Base-by-base conservation (phyloP, 2,888 invertebrate species). In the Eupithecia dodoneata region DNA sequence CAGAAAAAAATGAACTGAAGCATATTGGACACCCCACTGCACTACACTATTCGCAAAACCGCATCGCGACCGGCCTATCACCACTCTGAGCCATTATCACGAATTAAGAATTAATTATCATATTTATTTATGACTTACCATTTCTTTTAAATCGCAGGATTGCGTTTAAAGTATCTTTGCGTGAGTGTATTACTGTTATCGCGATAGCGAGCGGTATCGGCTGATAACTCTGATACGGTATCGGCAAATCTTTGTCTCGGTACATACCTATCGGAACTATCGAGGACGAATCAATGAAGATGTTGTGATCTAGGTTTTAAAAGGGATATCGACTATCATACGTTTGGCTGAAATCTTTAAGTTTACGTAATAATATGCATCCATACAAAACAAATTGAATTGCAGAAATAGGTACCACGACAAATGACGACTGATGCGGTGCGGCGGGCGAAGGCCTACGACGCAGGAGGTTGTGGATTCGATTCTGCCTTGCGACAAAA, bases 91-190 rank as follows among this genome's bases (percentile, higher is more conserved):
- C 76, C 74, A 49, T 52, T 75, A 75, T 76, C 63, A 55, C 73
- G 79, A 77, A 78, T 79, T 72, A 78, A 66, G 70, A 79, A 76
- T 73, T 72, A 86, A 86, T 79, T 81, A 84, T 80, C 81, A 82
- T 87, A 88, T 85, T 82, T 82, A 83, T 85, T 86, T 85, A 89
- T 87, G 83, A 89, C 93, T 91, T 86, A 94, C 94, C 93, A 92
- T 93, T 93, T 91, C 89, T 91, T 90, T 88, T 73, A 83, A 86
- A 85, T 85, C 85, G 85, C 85, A 82, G 87, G 85, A 86, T 87
- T 83, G 88, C 86, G 84, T 83, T 85, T 79, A 83, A 85, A 86
- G 81, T 91, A 90, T 89, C 89, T 87, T 81, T 81, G 77, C 83
- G 76, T 83, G 82, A 74, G 79, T 79, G 79, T 49, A 74, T 71